Conservation (phyloP, 2,113 vertebrate species). For the Phalacrocorax pelagicus region DNA sequence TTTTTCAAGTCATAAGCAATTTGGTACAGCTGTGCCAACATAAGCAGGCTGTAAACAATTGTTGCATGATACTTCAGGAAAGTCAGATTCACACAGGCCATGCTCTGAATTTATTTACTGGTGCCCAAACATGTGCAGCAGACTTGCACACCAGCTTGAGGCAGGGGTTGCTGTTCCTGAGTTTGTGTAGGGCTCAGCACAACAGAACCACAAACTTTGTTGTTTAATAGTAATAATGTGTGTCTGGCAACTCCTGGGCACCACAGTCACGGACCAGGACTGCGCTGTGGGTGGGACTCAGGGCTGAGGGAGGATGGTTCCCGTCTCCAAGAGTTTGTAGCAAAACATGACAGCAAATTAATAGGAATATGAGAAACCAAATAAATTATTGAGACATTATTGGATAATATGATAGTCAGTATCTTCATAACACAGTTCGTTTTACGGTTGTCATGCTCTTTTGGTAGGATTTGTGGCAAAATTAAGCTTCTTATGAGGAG, state of each 20-base stretch:
- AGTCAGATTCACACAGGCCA: background rate
- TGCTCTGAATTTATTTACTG: background rate
- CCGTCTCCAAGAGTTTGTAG: background rate
- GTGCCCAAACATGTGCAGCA: accelerated
- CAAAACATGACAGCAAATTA: background rate
- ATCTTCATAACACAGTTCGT: background rate
- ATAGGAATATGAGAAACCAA: background rate
- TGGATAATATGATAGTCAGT: background rate
- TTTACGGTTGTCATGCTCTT: background rate
- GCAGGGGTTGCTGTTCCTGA: background rate
- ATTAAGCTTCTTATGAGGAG: background rate
- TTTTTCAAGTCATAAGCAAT: background rate
- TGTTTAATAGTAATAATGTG: background rate
- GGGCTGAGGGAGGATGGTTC: background rate
- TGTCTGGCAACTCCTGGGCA: background rate
- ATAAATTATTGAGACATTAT: background rate
- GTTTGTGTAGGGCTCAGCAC: background rate
- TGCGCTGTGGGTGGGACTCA: background rate
- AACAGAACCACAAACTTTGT: background rate
- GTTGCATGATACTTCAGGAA: background rate
- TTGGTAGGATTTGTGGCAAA: background rate
- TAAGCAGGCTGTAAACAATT: background rate
- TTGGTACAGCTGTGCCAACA: background rate
- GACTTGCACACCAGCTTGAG: background rate
- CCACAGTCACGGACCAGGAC: background rate